phyloP scores from a whole-genome alignment of 2,888 invertebrate genomes.

The Ischnus inquisitorius region DNA sequence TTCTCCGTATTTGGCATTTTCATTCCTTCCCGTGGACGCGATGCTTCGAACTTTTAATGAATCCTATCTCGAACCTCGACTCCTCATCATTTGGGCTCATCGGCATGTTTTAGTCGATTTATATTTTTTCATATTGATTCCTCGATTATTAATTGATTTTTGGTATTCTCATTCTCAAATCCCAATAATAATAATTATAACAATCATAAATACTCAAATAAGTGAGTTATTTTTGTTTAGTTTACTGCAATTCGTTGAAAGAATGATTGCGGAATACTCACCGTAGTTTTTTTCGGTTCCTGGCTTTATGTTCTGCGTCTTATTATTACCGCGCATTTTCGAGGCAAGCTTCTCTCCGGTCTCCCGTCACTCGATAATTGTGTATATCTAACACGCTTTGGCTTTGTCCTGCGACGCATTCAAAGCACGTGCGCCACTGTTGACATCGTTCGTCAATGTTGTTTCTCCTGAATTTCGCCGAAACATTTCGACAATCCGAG shows the following conservation, averaged over 20 bases:
- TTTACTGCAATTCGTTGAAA: background rate
- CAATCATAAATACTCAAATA: no score
- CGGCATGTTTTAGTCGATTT: no score
- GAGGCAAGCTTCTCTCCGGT: constrained; percentile 33
- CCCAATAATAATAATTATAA: no score
- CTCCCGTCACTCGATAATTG: constrained; percentile 25
- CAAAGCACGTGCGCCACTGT: constrained; percentile 57
- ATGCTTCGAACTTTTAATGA: no score
- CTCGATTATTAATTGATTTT: no score
- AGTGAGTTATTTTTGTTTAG: no score
- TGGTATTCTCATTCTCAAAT: no score
- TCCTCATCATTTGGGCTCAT: background rate
- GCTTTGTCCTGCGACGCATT: constrained; percentile 44
- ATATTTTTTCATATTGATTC: no score
- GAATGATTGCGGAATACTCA: constrained; percentile 60
- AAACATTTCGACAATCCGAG: background rate
- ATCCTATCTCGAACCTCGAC: no score
- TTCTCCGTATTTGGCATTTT: background rate
- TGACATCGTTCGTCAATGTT: constrained; percentile 36
- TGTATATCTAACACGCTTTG: constrained; percentile 37
- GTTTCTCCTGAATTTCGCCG: background rate
- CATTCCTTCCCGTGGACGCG: background rate
- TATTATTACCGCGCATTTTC: constrained; percentile 73
- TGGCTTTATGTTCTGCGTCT: constrained; percentile 65
- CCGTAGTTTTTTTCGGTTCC: constrained; percentile 66